Percentiles rank a stretch among this genome's conserved stretches.
These are phyloP conservation scores for Tetrax tetrax DNA, from an alignment of 2,113 vertebrate genomes.

Conservation along the genomic window DNA sequence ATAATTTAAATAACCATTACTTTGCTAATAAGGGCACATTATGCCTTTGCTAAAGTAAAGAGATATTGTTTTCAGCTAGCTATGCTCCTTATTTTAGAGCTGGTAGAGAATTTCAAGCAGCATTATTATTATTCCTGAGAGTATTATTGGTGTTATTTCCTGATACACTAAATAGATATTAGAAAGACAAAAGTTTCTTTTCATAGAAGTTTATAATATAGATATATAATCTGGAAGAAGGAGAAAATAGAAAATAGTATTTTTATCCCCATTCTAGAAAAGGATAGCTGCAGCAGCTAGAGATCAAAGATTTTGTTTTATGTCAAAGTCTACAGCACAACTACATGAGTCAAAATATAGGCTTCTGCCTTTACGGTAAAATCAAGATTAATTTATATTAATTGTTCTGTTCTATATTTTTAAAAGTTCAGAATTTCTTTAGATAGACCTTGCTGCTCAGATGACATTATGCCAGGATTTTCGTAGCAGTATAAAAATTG, in stretches of 20 bases:
- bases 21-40: not conserved
- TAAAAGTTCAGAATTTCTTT: not conserved
- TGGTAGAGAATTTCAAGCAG: not conserved
- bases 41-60: not conserved
- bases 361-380: not conserved
- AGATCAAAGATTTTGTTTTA: not conserved
- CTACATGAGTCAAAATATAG: not conserved
- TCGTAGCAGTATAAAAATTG: not conserved
- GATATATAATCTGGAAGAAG: not conserved
- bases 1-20: not conserved
- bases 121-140: not conserved
- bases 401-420: not conserved
- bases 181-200: not conserved
- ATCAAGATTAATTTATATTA: not conserved
- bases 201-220: not conserved
- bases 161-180: not conserved
- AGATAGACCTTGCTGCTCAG: not conserved
- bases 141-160: not conserved
- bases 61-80: not conserved
- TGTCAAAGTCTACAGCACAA: not conserved
- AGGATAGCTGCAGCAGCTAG: not conserved
- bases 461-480: not conserved
- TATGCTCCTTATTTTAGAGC: not conserved
- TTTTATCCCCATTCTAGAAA: not conserved
- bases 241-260: not conserved